Evolutionary conservation across 2,888 invertebrate genomes (phyloP).

Genomic region (Dynastes tityus): DNA sequence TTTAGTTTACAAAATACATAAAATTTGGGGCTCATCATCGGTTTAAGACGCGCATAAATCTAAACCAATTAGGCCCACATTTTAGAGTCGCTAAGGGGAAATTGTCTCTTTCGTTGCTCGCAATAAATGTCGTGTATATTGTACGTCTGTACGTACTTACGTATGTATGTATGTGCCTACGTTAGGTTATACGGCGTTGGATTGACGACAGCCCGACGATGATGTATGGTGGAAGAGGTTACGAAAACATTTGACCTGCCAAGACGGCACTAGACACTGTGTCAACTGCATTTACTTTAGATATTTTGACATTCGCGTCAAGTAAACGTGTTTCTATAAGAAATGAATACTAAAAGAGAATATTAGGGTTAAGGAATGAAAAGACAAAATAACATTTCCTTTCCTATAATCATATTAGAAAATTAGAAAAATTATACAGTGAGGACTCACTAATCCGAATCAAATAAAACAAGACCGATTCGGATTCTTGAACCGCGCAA

Average conservation of each 20-base stretch:
- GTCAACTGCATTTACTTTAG: neutral
- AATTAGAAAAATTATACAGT: neutral
- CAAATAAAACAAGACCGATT: too few species aligned
- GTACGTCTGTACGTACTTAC: neutral
- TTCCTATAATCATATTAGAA: neutral
- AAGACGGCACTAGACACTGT: neutral
- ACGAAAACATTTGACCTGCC: conserved; percentile 34
- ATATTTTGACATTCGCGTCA: conserved; percentile 10
- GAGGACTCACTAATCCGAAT: too few species aligned
- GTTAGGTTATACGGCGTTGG: neutral
- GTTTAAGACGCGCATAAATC: conserved; percentile 65
- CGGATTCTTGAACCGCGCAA: too few species aligned
- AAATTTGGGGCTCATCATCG: conserved; percentile 69
- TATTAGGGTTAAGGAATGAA: too few species aligned
- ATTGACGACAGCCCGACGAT: conserved; percentile 17
- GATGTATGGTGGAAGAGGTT: neutral
- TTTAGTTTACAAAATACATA: conserved; percentile 65
- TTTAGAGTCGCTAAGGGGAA: conserved; percentile 37
- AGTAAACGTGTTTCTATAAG: neutral
- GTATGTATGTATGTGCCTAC: neutral
- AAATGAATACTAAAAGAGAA: neutral
- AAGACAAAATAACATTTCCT: too few species aligned
- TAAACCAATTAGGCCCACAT: conserved; percentile 58
- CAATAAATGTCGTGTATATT: conserved; percentile 36
- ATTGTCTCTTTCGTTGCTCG: conserved; percentile 38